phyloP scores from a whole-genome alignment of 1,140 invertebrate genomes.

The Drosophila nasuta region DNA sequence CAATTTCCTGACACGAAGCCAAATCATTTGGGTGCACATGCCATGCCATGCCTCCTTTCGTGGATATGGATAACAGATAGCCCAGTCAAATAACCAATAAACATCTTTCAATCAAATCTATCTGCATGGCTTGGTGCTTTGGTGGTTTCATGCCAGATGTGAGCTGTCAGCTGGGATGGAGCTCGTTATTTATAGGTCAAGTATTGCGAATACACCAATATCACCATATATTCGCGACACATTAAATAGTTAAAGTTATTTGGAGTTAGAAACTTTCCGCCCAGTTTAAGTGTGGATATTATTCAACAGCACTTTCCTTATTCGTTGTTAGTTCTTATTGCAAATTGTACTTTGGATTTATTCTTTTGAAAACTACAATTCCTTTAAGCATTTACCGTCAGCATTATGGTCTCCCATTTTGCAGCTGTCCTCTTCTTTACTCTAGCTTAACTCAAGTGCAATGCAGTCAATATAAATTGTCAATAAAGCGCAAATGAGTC shows the following conservation, averaged over 20 bases:
- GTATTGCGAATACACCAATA: background rate
- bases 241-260: too few relatives aligned
- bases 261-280: too few relatives aligned
- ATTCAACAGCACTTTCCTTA: too few relatives aligned
- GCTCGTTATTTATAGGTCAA: background rate
- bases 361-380: too few relatives aligned
- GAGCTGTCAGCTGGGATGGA: background rate
- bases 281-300: too few relatives aligned
- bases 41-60: constrained; percentile 16
- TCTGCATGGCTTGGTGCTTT: too few relatives aligned
- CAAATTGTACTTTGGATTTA: too few relatives aligned
- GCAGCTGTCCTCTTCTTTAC: background rate
- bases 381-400: too few relatives aligned
- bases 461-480: constrained; percentile 57
- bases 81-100: constrained; percentile 2
- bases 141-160: background rate
- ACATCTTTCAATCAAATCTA: constrained; percentile 26
- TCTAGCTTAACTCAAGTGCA: background rate
- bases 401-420: background rate
- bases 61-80: constrained; percentile 18
- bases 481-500: constrained; percentile 56
- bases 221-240: too few relatives aligned
- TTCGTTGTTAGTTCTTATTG: too few relatives aligned
- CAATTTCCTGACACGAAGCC: constrained; percentile 51
- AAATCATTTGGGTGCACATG: background rate